Evolutionary conservation across 30 jellyfish, hydroid and myxozoan species (phyloP).

Genomic region (Nemopilema nomurai): DNA sequence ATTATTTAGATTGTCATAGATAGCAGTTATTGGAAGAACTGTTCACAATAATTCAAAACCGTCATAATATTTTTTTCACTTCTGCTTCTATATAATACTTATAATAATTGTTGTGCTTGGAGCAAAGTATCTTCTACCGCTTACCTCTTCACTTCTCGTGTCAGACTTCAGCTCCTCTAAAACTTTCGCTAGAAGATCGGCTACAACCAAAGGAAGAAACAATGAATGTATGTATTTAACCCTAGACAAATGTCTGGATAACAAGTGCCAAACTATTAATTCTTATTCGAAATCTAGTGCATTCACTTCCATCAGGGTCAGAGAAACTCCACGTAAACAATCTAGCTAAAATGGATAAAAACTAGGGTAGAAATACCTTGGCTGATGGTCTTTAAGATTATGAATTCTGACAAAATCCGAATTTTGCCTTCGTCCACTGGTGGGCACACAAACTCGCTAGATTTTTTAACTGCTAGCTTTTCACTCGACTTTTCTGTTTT

Average conservation of each 20-base stretch:
- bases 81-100: no score
- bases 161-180: constrained; percentile 48
- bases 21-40: no score
- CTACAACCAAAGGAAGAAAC: constrained; percentile 21
- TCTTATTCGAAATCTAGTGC: no score
- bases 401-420: constrained; percentile 57
- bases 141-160: constrained; percentile 55
- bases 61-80: no score
- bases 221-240: background rate
- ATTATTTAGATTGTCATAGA: no score
- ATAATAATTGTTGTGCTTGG: no score
- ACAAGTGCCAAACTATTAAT: no score
- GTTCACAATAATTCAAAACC: no score
- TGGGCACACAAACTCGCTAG: background rate
- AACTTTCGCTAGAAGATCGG: constrained; percentile 71
- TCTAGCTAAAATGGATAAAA: background rate
- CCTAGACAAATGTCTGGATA: background rate
- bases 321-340: no score
- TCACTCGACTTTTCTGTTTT: background rate
- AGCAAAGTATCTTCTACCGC: no score
- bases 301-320: no score
- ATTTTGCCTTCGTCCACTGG: constrained; percentile 16
- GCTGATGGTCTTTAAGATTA: constrained; percentile 59
- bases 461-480: background rate
- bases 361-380: constrained; percentile 38